Evolutionary conservation across 2,888 invertebrate species (phyloP), one percentile per base, ranked within the genome.

Genomic region (Frankliniella fusca): DNA sequence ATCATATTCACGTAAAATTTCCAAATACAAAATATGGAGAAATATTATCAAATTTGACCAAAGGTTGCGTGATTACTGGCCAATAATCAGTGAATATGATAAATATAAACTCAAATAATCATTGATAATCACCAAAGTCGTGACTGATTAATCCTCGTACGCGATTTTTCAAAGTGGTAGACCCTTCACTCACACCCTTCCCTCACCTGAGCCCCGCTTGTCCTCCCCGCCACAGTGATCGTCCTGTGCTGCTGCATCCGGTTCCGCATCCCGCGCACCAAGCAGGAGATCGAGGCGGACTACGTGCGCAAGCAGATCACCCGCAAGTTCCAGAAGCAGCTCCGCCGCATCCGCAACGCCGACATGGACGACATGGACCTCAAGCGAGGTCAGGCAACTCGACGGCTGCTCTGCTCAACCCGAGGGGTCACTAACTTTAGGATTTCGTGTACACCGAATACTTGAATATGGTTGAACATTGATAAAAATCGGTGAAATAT

Each of bases 231-330:
- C 81, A 1, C 87, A 96, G 96, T 94, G 84, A 93, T 97, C 84
- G 92, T 96, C 86, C 89, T 97, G 82, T 97, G 97, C 87, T 97
- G 97, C 87, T 96, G 97, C 87, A 92, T 96, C 86, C 94, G 95
- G 85, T 95, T 97, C 88, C 93, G 97, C 65, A 94, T 98, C 85
- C 97, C 97, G 0, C 91, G 97, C 82, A 97, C 97, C 0, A 97
- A 97, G 87, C 97, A 97, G 88, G 97, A 97, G 89, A 97, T 98
- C 84, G 97, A 97, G 87, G 97, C 96, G 0, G 96, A 97, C 88
- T 96, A 94, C 88, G 93, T 95, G 85, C 90, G 97, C 28, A 93
- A 95, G 86, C 94, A 93, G 88, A 92, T 97, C 81, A 93, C 96
- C 0, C 91, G 91, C 85, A 95, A 94, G 87, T 97, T 97, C 88